A percentile compares a stretch with the other conserved stretches of the same genome.
phyloP scores from a whole-genome alignment of 2,113 vertebrate species.

The Circaetus cinerascens region DNA sequence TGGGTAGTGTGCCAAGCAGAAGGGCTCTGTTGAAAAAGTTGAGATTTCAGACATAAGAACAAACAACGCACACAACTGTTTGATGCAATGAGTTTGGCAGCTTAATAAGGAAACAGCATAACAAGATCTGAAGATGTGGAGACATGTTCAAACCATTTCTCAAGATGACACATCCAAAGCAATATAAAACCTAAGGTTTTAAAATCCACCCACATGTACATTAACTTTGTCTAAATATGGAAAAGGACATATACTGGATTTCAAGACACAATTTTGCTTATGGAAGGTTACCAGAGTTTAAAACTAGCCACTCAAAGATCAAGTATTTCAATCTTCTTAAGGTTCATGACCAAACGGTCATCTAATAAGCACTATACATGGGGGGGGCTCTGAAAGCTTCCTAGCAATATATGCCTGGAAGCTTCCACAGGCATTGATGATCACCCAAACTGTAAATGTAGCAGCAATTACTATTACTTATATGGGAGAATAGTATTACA shows the following conservation, averaged over 20 bases:
- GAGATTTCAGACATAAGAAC: conserved; percentile 20
- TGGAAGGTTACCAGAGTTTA: background rate
- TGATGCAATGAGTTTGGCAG: background rate
- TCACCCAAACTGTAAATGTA: background rate
- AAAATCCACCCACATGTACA: background rate
- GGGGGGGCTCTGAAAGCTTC: background rate
- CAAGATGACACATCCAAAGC: background rate
- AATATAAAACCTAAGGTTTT: background rate
- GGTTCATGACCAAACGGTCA: background rate
- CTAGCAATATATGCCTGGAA: background rate
- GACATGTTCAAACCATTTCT: conserved; percentile 20
- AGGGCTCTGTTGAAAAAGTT: conserved; percentile 84
- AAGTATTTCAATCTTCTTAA: background rate
- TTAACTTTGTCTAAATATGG: conserved; percentile 5
- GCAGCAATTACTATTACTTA: background rate
- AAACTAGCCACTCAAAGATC: background rate
- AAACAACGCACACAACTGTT: background rate
- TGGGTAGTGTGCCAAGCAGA: conserved; percentile 97
- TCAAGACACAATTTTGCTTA: background rate
- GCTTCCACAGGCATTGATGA: background rate
- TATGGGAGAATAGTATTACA: background rate
- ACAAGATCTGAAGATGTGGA: conserved; percentile 13
- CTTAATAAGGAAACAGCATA: background rate
- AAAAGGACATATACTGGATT: background rate
- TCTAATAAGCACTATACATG: background rate